Percentiles rank a stretch among this genome's conserved stretches.
These are phyloP conservation scores for Philopotamus ludificatus DNA, from an alignment of 1,140 invertebrate species.

Conservation along the genomic window DNA sequence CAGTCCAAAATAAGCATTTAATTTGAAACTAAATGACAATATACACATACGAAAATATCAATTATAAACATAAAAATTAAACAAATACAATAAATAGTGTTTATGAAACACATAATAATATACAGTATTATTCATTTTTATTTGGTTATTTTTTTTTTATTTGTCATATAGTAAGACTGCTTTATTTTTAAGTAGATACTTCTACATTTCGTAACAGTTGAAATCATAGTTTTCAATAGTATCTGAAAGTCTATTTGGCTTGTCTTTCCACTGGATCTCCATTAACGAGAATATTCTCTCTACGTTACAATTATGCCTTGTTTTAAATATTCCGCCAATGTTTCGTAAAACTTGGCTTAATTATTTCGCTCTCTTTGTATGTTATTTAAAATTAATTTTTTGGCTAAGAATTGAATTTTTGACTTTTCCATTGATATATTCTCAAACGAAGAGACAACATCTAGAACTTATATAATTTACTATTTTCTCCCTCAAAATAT, in stretches of 20 bases:
- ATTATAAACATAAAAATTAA: neutral
- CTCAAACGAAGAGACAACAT: too few relatives aligned
- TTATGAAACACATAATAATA: neutral
- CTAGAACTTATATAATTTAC: neutral
- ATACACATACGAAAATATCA: neutral
- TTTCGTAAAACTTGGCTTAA: neutral
- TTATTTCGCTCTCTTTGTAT: neutral
- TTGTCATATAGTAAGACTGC: neutral
- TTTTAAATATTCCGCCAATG: too few relatives aligned
- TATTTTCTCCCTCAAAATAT: too few relatives aligned
- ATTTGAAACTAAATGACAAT: neutral
- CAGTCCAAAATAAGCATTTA: neutral
- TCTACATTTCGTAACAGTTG: conserved; percentile 1
- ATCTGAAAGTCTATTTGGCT: conserved; percentile 7
- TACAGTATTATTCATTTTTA: neutral
- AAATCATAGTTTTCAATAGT: conserved; percentile 9
- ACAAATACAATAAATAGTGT: neutral
- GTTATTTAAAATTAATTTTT: neutral
- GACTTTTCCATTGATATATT: neutral
- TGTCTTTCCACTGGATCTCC: conserved; percentile 1
- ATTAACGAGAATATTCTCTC: conserved; percentile 11
- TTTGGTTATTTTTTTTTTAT: conserved; percentile 3
- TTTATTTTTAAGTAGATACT: conserved; percentile 8
- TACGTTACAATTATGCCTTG: neutral
- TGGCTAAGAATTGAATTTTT: neutral